Percentiles rank a stretch among this genome's conserved stretches.
phyloP scores from a whole-genome alignment of 2,797 vertebrate species.

The Chiloscyllium punctatum region DNA sequence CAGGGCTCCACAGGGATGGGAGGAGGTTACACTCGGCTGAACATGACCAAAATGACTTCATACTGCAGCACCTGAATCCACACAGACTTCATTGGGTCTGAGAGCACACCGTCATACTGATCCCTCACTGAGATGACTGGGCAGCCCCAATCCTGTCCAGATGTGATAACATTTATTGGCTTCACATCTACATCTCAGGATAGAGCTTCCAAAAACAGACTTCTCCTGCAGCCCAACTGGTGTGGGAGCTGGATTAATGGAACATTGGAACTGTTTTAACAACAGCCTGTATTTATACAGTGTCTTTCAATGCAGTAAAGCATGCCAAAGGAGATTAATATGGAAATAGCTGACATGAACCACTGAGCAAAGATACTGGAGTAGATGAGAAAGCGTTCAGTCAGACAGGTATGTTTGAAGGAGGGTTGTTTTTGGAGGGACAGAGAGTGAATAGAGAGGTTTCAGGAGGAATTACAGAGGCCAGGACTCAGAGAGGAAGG shows the following conservation, averaged over 20 bases:
- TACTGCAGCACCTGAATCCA: neutral
- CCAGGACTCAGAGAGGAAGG: neutral
- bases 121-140: neutral
- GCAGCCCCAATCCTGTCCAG: neutral
- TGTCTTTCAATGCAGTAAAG: neutral
- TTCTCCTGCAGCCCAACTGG: neutral
- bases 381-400: neutral
- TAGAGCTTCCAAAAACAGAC: neutral
- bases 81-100: neutral
- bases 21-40: neutral
- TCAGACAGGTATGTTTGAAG: neutral
- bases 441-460: neutral
- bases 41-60: neutral
- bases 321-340: neutral
- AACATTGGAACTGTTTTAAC: neutral
- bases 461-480: neutral
- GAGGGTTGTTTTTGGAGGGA: neutral
- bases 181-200: neutral
- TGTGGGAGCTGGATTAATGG: neutral
- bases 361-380: neutral
- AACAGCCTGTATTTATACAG: neutral
- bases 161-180: neutral
- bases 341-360: neutral
- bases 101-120: neutral
- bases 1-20: neutral